These are phyloP conservation scores for Anser brachyrhynchus DNA, from an alignment of 2,113 vertebrate genomes.

Conservation along the genomic window DNA sequence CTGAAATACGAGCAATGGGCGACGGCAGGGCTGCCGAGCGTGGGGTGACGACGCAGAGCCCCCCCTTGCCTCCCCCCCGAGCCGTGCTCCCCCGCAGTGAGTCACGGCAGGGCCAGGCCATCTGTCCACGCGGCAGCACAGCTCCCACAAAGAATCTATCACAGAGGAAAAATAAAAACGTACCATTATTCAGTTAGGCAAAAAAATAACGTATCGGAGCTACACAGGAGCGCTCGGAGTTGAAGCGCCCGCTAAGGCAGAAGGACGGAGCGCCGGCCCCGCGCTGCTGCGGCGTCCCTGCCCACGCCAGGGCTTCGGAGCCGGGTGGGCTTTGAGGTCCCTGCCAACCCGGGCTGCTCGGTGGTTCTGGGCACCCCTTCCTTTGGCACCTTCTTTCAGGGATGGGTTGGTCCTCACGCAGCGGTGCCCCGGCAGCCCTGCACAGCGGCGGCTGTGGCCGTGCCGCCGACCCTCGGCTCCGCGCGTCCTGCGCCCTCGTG, in stretches of 20 bases:
- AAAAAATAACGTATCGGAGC: not conserved
- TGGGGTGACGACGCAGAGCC: not conserved
- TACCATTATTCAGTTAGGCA: not conserved
- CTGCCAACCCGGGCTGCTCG: too few relatives aligned
- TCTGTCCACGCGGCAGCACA: not conserved
- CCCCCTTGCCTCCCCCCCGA: not conserved
- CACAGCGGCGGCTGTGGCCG: too few relatives aligned
- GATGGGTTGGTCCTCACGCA: not conserved
- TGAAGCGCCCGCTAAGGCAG: not conserved
- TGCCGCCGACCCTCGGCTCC: too few relatives aligned
- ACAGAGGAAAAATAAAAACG: not conserved
- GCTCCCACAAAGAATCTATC: not conserved
- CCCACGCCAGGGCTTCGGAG: too few relatives aligned
- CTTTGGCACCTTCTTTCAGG: rapidly evolving
- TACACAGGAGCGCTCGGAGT: not conserved
- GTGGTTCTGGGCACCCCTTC: too few relatives aligned
- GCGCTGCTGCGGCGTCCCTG: too few relatives aligned
- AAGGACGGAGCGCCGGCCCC: not conserved
- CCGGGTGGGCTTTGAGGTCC: too few relatives aligned
- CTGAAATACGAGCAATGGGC: not conserved
- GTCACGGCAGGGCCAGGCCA: not conserved
- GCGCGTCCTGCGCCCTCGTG: too few relatives aligned
- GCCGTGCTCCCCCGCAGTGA: not conserved
- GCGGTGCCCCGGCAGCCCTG: too few relatives aligned
- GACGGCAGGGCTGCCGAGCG: not conserved